phyloP scores from a whole-genome alignment of 2,797 vertebrate species.

The Coranthus polyacanthus region DNA sequence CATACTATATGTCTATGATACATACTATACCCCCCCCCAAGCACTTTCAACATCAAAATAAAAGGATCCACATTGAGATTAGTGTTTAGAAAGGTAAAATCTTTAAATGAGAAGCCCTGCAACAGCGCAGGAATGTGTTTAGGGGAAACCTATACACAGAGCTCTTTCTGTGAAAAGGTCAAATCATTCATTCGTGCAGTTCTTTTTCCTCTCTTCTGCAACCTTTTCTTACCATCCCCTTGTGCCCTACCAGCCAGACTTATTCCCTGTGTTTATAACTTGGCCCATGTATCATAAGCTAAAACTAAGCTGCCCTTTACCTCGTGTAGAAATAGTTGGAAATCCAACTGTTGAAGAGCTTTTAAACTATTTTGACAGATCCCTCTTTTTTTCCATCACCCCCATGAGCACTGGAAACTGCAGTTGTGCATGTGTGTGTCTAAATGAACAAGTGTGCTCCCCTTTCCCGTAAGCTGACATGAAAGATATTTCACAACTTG shows the following conservation, averaged over 20 bases:
- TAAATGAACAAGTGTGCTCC: conserved; percentile 74
- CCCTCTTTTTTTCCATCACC: conserved; percentile 77
- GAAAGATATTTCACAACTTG: conserved; percentile 80
- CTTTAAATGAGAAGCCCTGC: conserved; percentile 68
- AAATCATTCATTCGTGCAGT: conserved; percentile 82
- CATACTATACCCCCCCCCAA: too few relatives aligned
- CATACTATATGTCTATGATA: too few relatives aligned
- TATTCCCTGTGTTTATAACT: conserved; percentile 80
- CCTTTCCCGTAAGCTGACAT: conserved; percentile 77
- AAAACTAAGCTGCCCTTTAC: conserved; percentile 82
- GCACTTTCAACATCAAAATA: too few relatives aligned
- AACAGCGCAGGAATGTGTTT: conserved; percentile 74
- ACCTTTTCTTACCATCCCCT: conserved; percentile 79
- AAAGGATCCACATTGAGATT: conserved; percentile 53
- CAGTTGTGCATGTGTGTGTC: conserved; percentile 60
- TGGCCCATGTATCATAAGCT: conserved; percentile 80
- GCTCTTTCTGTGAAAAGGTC: conserved; percentile 85
- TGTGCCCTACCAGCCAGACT: conserved; percentile 75
- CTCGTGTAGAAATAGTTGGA: conserved; percentile 81
- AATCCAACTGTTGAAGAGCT: conserved; percentile 78
- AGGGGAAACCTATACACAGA: conserved; percentile 80
- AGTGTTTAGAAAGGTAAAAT: conserved; percentile 55
- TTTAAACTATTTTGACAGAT: conserved; percentile 85
- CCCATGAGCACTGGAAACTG: conserved; percentile 80
- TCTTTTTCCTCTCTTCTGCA: conserved; percentile 79